Conservation (phyloP, 2,113 vertebrate species). For the Herpetotheres cachinnans region DNA sequence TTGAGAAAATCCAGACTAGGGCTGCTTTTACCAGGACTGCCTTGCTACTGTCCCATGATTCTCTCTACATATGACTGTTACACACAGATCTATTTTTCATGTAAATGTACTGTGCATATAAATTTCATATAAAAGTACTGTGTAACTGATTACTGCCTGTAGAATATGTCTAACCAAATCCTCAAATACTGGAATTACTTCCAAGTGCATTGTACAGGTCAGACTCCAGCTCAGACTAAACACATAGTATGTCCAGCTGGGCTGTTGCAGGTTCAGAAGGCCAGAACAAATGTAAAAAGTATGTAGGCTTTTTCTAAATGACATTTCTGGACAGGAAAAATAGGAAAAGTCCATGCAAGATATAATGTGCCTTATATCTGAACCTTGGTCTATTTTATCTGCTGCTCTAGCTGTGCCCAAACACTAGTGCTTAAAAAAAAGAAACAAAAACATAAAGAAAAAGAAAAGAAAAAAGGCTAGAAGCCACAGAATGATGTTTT, state of each 20-base stretch:
- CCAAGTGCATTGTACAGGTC: neutral
- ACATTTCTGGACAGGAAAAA: neutral
- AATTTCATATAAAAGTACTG: neutral
- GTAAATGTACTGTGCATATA: neutral
- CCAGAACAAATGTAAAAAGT: neutral
- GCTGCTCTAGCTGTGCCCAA: neutral
- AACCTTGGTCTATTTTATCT: neutral
- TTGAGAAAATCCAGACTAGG: neutral
- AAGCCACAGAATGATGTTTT: neutral
- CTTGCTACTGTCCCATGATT: neutral
- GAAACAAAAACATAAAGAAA: neutral
- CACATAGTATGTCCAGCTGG: neutral
- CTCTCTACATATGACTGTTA: neutral
- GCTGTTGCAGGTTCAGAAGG: neutral
- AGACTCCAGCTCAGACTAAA: neutral
- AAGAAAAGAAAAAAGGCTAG: accelerated
- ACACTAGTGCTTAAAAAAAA: neutral
- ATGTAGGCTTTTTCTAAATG: neutral
- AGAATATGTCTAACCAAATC: neutral
- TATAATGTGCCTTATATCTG: neutral
- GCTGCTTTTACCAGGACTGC: neutral
- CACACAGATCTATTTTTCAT: neutral
- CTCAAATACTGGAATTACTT: neutral
- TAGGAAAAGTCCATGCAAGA: neutral
- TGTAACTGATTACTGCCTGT: neutral